Base-by-base conservation (phyloP, 2,113 vertebrate species). In the Myodes glareolus region DNA sequence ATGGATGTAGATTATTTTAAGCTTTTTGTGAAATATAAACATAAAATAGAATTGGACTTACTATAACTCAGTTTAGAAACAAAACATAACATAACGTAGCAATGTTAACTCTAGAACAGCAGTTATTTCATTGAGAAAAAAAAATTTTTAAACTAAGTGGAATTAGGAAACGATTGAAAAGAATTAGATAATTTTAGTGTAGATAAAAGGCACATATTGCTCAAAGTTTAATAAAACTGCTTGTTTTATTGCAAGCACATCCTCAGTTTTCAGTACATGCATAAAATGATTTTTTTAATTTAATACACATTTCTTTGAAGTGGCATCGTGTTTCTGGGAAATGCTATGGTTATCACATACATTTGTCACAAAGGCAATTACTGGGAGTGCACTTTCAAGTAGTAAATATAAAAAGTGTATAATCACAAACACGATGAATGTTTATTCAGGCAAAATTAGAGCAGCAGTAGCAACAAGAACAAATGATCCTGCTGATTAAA, bases 301-400 rank as follows among this genome's bases (percentile, higher is more conserved):
- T 52, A 95, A 75, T 91, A 91, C 81, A n/a, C 42, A 58, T 19
- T 80, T 95, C 87, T 93, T 94, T 94, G 78, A 95, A 90, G 42
- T 87, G 88, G 76, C 78, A 94, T 90, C 65, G 93, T 91, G 10
- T 94, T 97, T 94, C 95, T 93, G n/a, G 87, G 78, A 96, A 95
- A 89, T 45, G 42, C 29, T 63, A 3, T 78, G 42, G 61, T 84
- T 97, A 68, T 96, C 78, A 91, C 78, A 77, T n/a, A 12, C 47
- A 78, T 63, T 97, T 87, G 63, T 90, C 77, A 92, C 76, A 90
- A 84, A 97, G 90, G 31, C 77, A 95, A 86, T 95, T 95, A 95
- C 82, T 61, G 1, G 84, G 63, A 98, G 90, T 93, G 67, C 42
- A 72, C 89, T 97, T 96, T 87, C 63, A 92, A 94, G 67, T 84